A percentile compares a stretch with the other conserved stretches of the same genome.
Evolutionary conservation across 2,797 vertebrate species (phyloP).

Genomic region (Anabacerthia variegaticeps): DNA sequence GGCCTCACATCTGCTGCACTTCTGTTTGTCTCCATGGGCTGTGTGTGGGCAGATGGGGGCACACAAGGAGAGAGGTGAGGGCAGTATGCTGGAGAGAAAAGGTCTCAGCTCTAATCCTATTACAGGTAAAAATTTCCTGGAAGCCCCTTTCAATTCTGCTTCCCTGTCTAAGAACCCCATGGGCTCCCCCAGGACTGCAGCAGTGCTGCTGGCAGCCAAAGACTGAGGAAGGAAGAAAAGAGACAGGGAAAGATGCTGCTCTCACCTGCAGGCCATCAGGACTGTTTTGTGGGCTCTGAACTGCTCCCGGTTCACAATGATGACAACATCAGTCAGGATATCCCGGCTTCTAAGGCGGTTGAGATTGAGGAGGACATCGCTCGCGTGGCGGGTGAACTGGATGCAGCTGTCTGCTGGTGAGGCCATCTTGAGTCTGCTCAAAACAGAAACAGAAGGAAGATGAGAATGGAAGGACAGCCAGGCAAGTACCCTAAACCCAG

Average conservation of each 20-base stretch:
- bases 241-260: not conserved
- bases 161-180: not conserved
- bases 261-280: slow-evolving; percentile 98
- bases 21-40: not conserved
- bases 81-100: not conserved
- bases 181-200: not conserved
- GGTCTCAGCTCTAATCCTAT: not conserved
- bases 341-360: slow-evolving; percentile 95
- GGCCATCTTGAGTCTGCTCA: slow-evolving; percentile 89
- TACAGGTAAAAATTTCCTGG: not conserved
- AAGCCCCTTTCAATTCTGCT: not conserved
- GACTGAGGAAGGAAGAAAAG: not conserved
- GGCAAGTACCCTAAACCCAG: not conserved
- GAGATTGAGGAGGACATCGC: slow-evolving; percentile 97
- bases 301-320: slow-evolving; percentile 94
- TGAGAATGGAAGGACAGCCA: not conserved
- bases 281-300: slow-evolving; percentile 98
- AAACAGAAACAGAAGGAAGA: not conserved
- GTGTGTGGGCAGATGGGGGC: not conserved
- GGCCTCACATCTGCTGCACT: not conserved
- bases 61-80: not conserved
- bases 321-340: slow-evolving; percentile 96
- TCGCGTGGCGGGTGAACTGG: slow-evolving; percentile 97
- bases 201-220: not conserved
- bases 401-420: slow-evolving; percentile 97